Evolutionary conservation across 1,140 invertebrate genomes (phyloP), one percentile per base, ranked within the genome.

Genomic region (Periplaneta americana): DNA sequence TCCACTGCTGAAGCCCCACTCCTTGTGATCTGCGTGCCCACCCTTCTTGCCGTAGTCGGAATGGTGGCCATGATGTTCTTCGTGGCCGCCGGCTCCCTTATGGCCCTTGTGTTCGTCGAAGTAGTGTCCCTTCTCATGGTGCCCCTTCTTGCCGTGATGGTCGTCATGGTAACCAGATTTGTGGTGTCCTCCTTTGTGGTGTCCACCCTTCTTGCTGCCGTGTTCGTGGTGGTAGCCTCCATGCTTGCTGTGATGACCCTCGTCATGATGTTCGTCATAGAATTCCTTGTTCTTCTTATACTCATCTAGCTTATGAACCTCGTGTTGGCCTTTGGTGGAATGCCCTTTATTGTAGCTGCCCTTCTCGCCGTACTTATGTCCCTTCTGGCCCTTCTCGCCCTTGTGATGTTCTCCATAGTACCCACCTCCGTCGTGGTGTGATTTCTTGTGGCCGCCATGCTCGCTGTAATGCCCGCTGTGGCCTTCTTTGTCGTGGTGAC

Each of bases 131-230:
- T 93, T 91, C 75, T 91, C 89, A 84, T 92, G 91, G 82, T 91
- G 90, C 5, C 91, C 91, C 79, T 92, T 90, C 82, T 92, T 90
- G n/a, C 90, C 91, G 81, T 92, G 89, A 80, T 93, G 90, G 39
- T 90, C 90, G 75, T 92, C 89, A 80, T 93, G 90, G 84, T 94
- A 91, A 31, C 92, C 93, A 13, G 90, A 89, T 75, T 95, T 91
- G 81, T 94, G 92, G 83, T 93, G 92, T 4, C 93, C 93, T 5
- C 93, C 93, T 89, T 95, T 95, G 88, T 94, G 93, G 84, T 93
- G 92, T 10, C 93, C 93, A 22, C 93, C 93, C 82, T 94, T 92
- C 83, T 95, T 91, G 84, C 90, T 89, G 13, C 90, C 89, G 84
- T 92, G 92, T 80, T 91, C 88, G 80, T 93, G 89, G 83, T 93